Evolutionary conservation across 1,140 invertebrate genomes (phyloP).

Genomic region (Carposina sasakii): DNA sequence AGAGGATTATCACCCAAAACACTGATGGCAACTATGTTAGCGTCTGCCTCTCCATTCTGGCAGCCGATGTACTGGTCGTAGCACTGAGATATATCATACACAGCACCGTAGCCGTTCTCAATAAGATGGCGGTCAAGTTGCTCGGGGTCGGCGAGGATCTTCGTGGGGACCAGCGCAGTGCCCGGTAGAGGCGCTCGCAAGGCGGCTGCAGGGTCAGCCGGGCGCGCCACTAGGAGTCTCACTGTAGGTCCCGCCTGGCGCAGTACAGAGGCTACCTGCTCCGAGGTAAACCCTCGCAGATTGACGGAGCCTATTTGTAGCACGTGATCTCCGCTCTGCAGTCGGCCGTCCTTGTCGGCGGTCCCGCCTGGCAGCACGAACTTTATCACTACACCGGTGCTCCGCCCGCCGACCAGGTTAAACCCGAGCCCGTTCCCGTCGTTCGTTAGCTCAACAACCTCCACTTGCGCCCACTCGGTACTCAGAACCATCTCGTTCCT

Average conservation of each 20-base stretch:
- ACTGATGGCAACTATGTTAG: conserved; percentile 56
- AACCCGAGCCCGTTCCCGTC: conserved; percentile 88
- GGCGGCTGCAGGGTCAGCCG: conserved; percentile 82
- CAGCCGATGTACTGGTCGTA: conserved; percentile 59
- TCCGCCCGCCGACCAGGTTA: conserved; percentile 94
- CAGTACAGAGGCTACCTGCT: conserved; percentile 94
- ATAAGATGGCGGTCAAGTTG: conserved; percentile 85
- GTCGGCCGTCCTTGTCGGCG: conserved; percentile 89
- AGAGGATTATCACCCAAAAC: conserved; percentile 65
- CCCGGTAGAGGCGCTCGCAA: conserved; percentile 77
- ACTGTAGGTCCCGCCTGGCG: conserved; percentile 90
- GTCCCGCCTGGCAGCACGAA: conserved; percentile 93
- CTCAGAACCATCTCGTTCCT: conserved; percentile 80
- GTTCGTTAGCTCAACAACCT: conserved; percentile 91
- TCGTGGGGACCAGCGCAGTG: conserved; percentile 82
- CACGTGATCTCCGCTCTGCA: conserved; percentile 95
- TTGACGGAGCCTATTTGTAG: conserved; percentile 95
- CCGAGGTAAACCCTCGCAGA: conserved; percentile 91
- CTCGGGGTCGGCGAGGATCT: conserved; percentile 86
- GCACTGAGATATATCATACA: conserved; percentile 64
- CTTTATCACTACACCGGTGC: conserved; percentile 97
- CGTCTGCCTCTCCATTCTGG: conserved; percentile 53
- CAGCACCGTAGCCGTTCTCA: conserved; percentile 77
- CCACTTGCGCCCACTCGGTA: conserved; percentile 94
- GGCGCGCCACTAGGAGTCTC: conserved; percentile 90